Evolutionary conservation across 2,797 vertebrate species (phyloP).

Genomic region (Sebastes hubbsi): DNA sequence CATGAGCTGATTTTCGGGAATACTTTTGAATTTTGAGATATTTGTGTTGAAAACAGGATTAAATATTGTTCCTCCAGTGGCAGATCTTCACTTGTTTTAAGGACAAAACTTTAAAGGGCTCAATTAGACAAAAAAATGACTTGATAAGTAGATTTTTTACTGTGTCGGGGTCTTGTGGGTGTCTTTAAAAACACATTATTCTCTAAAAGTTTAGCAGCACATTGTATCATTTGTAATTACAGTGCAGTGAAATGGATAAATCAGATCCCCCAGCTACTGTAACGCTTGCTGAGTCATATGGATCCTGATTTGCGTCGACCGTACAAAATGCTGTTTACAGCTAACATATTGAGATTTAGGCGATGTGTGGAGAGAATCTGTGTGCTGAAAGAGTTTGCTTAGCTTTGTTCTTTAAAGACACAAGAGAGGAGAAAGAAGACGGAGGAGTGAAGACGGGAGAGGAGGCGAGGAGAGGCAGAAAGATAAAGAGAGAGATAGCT

Average conservation of each 20-base stretch:
- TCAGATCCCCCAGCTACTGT: slow-evolving; percentile 12
- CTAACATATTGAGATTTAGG: slow-evolving; percentile 22
- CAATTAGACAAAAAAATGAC: neutral
- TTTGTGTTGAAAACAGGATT: neutral
- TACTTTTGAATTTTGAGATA: neutral
- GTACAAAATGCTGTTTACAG: slow-evolving; percentile 58
- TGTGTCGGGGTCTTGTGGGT: neutral
- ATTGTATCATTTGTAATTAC: neutral
- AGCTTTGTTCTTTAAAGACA: slow-evolving; percentile 71
- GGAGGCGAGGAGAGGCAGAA: slow-evolving; percentile 35
- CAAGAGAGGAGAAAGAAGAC: slow-evolving; percentile 49
- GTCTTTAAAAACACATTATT: neutral
- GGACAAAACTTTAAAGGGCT: neutral
- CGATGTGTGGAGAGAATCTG: slow-evolving; percentile 36
- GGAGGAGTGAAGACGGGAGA: slow-evolving; percentile 37
- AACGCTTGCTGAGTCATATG: slow-evolving; percentile 65
- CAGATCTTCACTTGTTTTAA: neutral
- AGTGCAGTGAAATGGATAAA: neutral
- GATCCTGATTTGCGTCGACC: slow-evolving; percentile 45
- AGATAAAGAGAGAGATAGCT: slow-evolving; percentile 61
- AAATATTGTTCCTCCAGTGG: neutral
- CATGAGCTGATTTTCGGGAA: neutral
- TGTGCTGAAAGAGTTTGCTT: slow-evolving; percentile 50
- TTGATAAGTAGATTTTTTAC: neutral
- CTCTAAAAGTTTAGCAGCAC: neutral